Evolutionary conservation across 1,140 invertebrate species (phyloP), one percentile per base, ranked within the genome.

Genomic region (Drosophila lini): DNA sequence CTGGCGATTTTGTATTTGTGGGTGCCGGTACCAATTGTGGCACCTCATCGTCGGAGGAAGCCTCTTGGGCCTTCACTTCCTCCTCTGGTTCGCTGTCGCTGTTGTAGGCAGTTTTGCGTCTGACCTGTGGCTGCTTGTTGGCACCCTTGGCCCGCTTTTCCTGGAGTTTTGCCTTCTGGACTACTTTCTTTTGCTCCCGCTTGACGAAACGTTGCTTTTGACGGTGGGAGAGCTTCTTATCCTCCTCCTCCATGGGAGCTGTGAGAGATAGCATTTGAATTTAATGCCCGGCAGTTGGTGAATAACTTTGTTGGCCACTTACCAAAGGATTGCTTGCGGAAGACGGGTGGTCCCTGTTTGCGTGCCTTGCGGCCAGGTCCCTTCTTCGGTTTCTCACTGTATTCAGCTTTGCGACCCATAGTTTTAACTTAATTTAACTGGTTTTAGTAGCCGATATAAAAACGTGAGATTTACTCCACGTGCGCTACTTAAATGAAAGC

Each of bases 341-440:
- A 96, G 48, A 93, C 93, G 9, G 97, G 97, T 75, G 96, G 94
- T 58, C 95, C 94, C 85, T 98, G 97, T 92, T 98, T 98, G 74
- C 95, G 96, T 0, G 96, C 94, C 93, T 98, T 98, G 68, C 95
- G 94, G 1, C 97, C 97, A 32, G 95, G 96, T 8, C 97, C 97
- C 92, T 95, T 96, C 80, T 97, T 96, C n/a, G 93, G 92, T 55
- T 94, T 94, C 73, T 94, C 94, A 78, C 94, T 93, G 90, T 96
- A 98, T 82, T 97, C 96, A 31, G 95, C 96, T 94, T 97, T 98
- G 42, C 97, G 94, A 63, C 97, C 97, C 97, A 98, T 98, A 5
- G 8, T 57, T 56, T 36, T 55, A 32, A 52, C 25, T 74, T 41
- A 63, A 42, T 64, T 75, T 64, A 57, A 42, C 10, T 9, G 44